Evolutionary conservation across 2,797 vertebrate genomes (phyloP), one percentile per base, ranked within the genome.

Genomic region (Acipenser oxyrinchus): DNA sequence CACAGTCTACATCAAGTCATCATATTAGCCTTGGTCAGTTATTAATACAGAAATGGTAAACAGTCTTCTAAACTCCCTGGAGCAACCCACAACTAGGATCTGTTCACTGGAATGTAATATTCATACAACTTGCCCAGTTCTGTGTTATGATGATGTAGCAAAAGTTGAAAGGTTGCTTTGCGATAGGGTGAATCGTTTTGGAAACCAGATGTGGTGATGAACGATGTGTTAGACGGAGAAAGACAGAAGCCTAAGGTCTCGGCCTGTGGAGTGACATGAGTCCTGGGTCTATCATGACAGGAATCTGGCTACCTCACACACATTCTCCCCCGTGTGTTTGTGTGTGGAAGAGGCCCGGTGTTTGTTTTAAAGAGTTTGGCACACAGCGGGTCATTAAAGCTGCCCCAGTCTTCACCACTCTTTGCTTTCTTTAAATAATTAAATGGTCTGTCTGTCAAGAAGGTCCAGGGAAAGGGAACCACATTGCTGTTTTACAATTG

Each of bases 181-280:
- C 57, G 9, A 23, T 58, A 60, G 57, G 49, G 23, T 4, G 23
- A 65, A 62, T 69, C 50, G 65, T 75, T 69, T 82, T 83, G 80
- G 68, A 11, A 59, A 75, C 83, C 86, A 88, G 81, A 86, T 86
- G 84, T 86, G 79, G 75, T 79, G 81, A 66, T 64, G 74, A 81
- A 72, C 70, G 80, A 83, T 59, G 11, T 55, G 66, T 76, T 84
- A 71, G 65, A 23, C 61, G 10, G 53, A 18, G 65, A 76, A 67
- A 70, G 61, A 72, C 67, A 71, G 73, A 73, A 61, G 57, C 67
- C 62, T 72, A 70, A 69, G 74, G 76, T 74, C 66, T 72, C 72
- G 64, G 68, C 59, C 69, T 71, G 73, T 68, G 69, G 71, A 77
- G 66, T 74, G 75, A 80, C 68, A 70, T 62, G 52, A 53, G 76